A percentile compares a stretch with the other conserved stretches of the same genome.
These are phyloP conservation scores for Aythya fuligula DNA, from an alignment of 2,797 vertebrate species.

Conservation along the genomic window DNA sequence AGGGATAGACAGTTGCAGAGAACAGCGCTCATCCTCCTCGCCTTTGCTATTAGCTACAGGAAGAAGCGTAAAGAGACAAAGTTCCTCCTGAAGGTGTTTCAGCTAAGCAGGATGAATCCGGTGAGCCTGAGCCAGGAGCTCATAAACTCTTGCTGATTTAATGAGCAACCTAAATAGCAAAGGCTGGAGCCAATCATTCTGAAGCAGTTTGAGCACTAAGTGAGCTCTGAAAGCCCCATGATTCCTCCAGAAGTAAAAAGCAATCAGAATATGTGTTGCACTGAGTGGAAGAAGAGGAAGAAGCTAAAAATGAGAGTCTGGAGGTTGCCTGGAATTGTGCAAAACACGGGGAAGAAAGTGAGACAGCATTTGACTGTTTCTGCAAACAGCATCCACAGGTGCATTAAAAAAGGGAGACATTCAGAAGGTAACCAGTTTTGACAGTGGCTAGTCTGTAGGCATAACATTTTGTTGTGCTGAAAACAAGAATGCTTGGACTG, in stretches of 20 bases:
- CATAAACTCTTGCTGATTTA: not conserved
- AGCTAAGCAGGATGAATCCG: not conserved
- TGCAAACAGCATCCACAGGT: slow-evolving; percentile 28
- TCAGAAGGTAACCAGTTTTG: slow-evolving; percentile 18
- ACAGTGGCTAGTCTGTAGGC: slow-evolving; percentile 40
- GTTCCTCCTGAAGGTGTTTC: not conserved
- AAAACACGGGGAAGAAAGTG: not conserved
- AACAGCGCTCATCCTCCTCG: not conserved
- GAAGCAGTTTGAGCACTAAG: not conserved
- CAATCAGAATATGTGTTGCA: not conserved
- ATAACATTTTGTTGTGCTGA: slow-evolving; percentile 33
- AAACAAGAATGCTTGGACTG: slow-evolving; percentile 6
- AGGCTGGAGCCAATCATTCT: not conserved
- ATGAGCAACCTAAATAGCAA: not conserved
- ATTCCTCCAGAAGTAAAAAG: slow-evolving; percentile 14
- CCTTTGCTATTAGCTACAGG: not conserved
- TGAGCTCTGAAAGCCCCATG: not conserved
- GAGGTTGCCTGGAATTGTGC: not conserved
- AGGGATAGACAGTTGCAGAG: not conserved
- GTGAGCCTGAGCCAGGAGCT: not conserved
- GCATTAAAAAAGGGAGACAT: not conserved
- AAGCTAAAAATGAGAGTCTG: not conserved
- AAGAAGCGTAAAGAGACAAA: not conserved
- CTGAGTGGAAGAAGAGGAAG: not conserved
- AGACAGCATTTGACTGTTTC: not conserved